Percentiles rank a stretch among this genome's conserved stretches.
These are phyloP conservation scores for Julus scanicus DNA, from an alignment of 2,888 invertebrate species.

Conservation along the genomic window DNA sequence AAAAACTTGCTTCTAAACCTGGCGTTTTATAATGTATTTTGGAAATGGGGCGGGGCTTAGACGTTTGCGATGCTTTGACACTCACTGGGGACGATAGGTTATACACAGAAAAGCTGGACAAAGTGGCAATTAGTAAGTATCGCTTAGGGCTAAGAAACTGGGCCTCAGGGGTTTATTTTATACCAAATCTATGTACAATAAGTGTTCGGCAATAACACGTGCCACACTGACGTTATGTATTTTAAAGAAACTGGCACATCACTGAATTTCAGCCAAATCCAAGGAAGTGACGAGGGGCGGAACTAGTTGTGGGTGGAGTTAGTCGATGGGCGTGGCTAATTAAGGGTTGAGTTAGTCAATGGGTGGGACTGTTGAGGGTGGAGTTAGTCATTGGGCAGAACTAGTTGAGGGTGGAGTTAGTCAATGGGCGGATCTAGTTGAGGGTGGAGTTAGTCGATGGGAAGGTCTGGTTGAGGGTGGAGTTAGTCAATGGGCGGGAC, in stretches of 20 bases:
- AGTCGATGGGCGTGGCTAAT: no score
- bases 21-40: background rate
- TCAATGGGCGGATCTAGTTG: no score
- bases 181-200: conserved; percentile 33
- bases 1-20: conserved; percentile 10
- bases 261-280: background rate
- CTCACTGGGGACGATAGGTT: background rate
- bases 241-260: background rate
- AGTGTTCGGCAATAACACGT: background rate
- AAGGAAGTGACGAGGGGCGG: no score
- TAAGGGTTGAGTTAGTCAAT: no score
- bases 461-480: no score
- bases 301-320: no score
- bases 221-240: background rate
- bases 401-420: no score
- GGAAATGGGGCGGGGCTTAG: background rate
- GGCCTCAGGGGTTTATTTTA: background rate
- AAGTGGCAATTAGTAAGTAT: background rate
- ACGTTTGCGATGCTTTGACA: background rate
- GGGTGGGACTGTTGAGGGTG: no score
- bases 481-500: no score
- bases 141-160: background rate
- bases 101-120: conserved; percentile 33
- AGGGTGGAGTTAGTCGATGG: no score
- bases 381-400: no score